These are phyloP conservation scores for Prietella phreatophila DNA, from an alignment of 2,113 vertebrate species.

Conservation along the genomic window DNA sequence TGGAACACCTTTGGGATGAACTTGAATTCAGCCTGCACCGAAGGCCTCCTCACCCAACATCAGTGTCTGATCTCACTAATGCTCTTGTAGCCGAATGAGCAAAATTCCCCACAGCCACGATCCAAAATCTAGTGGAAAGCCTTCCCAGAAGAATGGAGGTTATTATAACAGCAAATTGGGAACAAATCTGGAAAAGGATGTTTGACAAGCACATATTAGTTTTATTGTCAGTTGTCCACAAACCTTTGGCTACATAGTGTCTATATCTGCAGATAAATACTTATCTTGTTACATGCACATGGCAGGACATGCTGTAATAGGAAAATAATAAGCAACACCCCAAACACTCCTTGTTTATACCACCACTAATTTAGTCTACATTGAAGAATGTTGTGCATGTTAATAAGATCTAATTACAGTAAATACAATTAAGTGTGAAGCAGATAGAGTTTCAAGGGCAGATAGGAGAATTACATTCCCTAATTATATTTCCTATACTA, in stretches of 20 bases:
- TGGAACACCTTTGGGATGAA: background rate
- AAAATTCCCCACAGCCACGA: background rate
- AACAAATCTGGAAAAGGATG: background rate
- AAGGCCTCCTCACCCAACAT: background rate
- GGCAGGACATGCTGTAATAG: background rate
- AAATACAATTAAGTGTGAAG: slow-evolving; percentile 11
- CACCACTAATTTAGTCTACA: background rate
- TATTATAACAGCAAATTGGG: background rate
- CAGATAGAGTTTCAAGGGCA: slow-evolving; percentile 4
- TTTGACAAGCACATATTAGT: background rate
- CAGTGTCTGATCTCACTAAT: background rate
- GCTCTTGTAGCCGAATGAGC: background rate
- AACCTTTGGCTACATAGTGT: no score
- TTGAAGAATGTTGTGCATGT: background rate
- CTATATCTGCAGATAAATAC: background rate
- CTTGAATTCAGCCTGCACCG: background rate
- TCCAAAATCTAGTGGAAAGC: background rate
- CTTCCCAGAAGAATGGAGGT: background rate
- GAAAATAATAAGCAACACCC: background rate
- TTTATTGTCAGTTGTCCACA: background rate
- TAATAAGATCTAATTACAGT: slow-evolving; percentile 8
- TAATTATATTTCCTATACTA: background rate
- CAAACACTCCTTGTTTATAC: background rate
- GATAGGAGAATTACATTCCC: slow-evolving; percentile 3
- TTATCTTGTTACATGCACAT: background rate